A percentile compares a stretch with the other conserved stretches of the same genome.
Conservation (phyloP, 35 echinoderm and acorn worm species). For the Ophioderma brevispina region DNA sequence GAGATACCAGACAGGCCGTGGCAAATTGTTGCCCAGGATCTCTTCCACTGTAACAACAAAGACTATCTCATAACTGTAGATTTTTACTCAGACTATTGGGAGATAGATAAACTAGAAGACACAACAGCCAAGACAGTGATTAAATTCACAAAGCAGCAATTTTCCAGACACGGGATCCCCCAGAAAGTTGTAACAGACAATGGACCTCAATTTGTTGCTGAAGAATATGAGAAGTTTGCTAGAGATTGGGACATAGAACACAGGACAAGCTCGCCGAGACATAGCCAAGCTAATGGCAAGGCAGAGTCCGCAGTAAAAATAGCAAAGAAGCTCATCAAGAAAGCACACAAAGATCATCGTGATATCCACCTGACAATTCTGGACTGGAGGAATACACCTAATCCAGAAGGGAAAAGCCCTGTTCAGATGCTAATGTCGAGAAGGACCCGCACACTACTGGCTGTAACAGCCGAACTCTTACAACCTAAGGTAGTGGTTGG, state of each 20-base stretch:
- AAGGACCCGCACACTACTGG: too few relatives aligned
- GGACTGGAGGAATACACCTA: too few relatives aligned
- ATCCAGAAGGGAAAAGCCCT: too few relatives aligned
- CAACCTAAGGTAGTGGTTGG: too few relatives aligned
- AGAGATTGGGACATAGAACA: constrained; percentile 48
- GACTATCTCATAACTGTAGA: constrained; percentile 63
- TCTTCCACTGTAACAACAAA: constrained; percentile 21
- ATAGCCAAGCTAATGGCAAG: too few relatives aligned
- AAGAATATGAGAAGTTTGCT: constrained; percentile 50
- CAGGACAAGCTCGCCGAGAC: too few relatives aligned
- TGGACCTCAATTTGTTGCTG: constrained; percentile 54
- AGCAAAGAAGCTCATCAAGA: too few relatives aligned
- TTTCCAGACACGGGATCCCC: constrained; percentile 59
- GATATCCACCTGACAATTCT: too few relatives aligned
- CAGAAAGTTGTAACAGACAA: constrained; percentile 63
- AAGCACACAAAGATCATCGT: too few relatives aligned
- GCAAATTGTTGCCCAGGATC: constrained; percentile 47
- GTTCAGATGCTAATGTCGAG: too few relatives aligned
- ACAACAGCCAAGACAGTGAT: constrained; percentile 2
- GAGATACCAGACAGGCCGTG: constrained; percentile 55
- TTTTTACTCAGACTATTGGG: constrained; percentile 52
- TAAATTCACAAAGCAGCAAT: not conserved
- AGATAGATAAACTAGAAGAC: constrained; percentile 57
- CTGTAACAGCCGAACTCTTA: too few relatives aligned
- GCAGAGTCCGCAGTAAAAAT: too few relatives aligned